These are phyloP conservation scores for Pyrrhia umbra DNA, from an alignment of 2,888 invertebrate species.

Conservation along the genomic window DNA sequence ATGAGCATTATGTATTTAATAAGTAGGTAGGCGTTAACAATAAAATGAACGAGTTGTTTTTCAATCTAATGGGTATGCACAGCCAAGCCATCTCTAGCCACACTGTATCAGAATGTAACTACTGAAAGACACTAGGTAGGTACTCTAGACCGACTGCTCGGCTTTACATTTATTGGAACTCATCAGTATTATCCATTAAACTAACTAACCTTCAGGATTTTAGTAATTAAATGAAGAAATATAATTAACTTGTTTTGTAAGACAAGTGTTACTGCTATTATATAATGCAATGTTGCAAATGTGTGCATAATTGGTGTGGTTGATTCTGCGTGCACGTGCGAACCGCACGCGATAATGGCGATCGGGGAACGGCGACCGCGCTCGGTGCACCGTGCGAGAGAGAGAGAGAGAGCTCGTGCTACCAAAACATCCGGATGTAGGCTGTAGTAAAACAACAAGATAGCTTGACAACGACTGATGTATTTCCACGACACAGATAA, in stretches of 20 bases:
- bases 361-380: slow-evolving; percentile 13
- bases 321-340: slow-evolving; percentile 59
- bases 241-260: slow-evolving; percentile 46
- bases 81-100: not conserved
- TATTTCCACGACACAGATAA: too few species aligned
- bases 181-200: slow-evolving; percentile 4
- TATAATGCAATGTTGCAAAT: slow-evolving; percentile 54
- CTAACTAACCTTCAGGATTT: slow-evolving; percentile 31
- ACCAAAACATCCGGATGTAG: slow-evolving; percentile 59
- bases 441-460: too few species aligned
- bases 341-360: slow-evolving; percentile 54
- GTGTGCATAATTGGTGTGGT: slow-evolving; percentile 52
- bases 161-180: too few species aligned
- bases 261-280: slow-evolving; percentile 50
- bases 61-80: slow-evolving; percentile 6
- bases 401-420: slow-evolving; percentile 27
- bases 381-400: not conserved
- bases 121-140: too few species aligned
- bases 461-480: too few species aligned
- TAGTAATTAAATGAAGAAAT: slow-evolving; percentile 28
- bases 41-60: slow-evolving; percentile 40
- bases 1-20: slow-evolving; percentile 37
- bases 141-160: too few species aligned
- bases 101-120: too few species aligned
- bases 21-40: slow-evolving; percentile 33